These are phyloP conservation scores for Platyscapa corneri DNA, from an alignment of 1,140 invertebrate genomes.

Conservation along the genomic window DNA sequence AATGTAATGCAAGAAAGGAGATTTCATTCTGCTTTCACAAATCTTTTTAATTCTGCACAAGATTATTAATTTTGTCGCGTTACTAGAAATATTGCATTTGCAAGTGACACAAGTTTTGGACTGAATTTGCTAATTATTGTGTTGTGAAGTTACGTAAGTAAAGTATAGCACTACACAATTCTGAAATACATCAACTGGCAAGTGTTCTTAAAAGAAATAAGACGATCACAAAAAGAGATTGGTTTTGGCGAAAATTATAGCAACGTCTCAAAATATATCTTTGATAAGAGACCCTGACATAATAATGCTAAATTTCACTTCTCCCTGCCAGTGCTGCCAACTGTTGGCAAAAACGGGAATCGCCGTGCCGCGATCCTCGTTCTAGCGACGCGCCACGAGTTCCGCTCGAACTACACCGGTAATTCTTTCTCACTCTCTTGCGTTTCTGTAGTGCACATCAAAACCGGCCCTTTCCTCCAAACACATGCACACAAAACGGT, in stretches of 20 bases:
- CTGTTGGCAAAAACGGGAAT: conserved; percentile 60
- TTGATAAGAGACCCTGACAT: not conserved
- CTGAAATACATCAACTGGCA: too few species aligned
- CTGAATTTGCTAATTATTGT: too few species aligned
- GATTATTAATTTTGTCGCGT: too few species aligned
- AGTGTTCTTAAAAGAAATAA: not conserved
- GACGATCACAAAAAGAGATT: not conserved
- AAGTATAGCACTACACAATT: too few species aligned
- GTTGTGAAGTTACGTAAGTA: too few species aligned
- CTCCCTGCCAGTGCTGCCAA: conserved; percentile 71
- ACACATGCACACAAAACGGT: not conserved
- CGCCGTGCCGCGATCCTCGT: conserved; percentile 33
- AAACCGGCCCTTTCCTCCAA: conserved; percentile 36
- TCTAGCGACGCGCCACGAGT: conserved; percentile 55
- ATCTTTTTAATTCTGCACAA: too few species aligned
- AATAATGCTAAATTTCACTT: not conserved
- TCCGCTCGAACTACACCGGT: conserved; percentile 52
- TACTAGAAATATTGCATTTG: too few species aligned
- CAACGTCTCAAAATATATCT: not conserved
- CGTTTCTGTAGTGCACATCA: conserved; percentile 1
- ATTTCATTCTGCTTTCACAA: too few species aligned
- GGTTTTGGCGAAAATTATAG: not conserved
- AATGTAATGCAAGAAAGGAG: too few species aligned
- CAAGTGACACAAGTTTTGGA: too few species aligned
- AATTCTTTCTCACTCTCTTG: conserved; percentile 44